phyloP scores from a whole-genome alignment of 2,113 vertebrate species.

The Centropus unirufus region DNA sequence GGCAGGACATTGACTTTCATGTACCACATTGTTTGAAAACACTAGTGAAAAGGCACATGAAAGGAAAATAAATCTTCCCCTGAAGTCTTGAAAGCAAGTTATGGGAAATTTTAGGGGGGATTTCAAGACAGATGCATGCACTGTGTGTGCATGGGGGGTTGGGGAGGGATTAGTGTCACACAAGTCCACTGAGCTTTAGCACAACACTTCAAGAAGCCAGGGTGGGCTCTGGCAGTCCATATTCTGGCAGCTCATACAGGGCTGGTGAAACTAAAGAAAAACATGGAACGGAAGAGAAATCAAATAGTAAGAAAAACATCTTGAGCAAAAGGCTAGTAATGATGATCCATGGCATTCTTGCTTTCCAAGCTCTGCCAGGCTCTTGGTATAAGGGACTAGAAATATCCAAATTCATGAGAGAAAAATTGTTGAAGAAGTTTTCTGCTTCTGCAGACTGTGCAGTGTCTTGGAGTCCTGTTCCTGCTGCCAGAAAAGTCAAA shows the following conservation, averaged over 20 bases:
- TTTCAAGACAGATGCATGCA: constrained; percentile 14
- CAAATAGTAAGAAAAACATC: neutral
- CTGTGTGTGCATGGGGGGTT: neutral
- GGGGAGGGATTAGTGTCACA: neutral
- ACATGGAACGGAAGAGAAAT: neutral
- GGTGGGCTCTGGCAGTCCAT: neutral
- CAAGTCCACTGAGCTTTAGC: neutral
- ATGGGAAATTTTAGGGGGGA: constrained; percentile 20
- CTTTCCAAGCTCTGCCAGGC: neutral
- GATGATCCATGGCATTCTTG: neutral
- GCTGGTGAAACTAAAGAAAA: neutral
- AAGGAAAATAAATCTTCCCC: constrained; percentile 1
- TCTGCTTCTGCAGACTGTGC: neutral
- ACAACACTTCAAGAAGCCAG: neutral
- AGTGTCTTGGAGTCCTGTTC: neutral
- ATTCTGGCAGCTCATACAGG: neutral
- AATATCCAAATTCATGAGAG: neutral
- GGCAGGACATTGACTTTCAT: neutral
- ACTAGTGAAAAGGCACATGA: constrained; percentile 12
- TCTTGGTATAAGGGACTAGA: neutral
- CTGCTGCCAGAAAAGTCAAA: neutral
- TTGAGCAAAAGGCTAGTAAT: neutral
- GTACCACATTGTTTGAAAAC: neutral
- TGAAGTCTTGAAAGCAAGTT: constrained; percentile 4
- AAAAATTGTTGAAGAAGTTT: neutral